Evolutionary conservation across 1,140 invertebrate genomes (phyloP).

Genomic region (Drosophila arizonae): DNA sequence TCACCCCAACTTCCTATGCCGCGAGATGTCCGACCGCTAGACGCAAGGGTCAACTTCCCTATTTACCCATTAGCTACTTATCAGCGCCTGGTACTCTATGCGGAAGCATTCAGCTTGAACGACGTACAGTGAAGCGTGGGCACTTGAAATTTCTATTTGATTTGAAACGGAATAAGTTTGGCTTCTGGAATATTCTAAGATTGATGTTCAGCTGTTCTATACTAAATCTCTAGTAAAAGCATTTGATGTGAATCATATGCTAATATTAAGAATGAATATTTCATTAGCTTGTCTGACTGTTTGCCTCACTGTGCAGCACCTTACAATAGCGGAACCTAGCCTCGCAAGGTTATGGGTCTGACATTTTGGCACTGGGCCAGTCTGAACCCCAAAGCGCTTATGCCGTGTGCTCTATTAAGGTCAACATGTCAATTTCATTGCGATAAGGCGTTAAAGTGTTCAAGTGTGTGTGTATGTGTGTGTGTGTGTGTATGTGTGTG

Average conservation of each 20-base stretch:
- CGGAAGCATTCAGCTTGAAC: slow-evolving; percentile 31
- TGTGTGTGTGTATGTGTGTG: background rate
- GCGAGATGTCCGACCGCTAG: slow-evolving; percentile 23
- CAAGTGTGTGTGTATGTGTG: background rate
- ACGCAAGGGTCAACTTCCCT: slow-evolving; percentile 53
- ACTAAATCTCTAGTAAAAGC: too few species aligned
- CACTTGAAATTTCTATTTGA: too few species aligned
- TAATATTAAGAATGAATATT: background rate
- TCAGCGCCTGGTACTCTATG: slow-evolving; percentile 23
- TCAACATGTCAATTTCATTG: slow-evolving; percentile 59
- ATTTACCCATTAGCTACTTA: slow-evolving; percentile 33
- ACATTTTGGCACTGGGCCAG: slow-evolving; percentile 48
- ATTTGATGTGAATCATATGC: too few species aligned
- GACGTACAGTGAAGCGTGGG: slow-evolving; percentile 6
- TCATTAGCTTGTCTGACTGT: background rate
- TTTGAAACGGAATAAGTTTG: too few species aligned
- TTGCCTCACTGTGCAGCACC: slow-evolving; percentile 27
- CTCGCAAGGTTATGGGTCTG: slow-evolving; percentile 36
- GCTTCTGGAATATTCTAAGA: too few species aligned
- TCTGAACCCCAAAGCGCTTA: slow-evolving; percentile 14
- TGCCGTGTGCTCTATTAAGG: slow-evolving; percentile 48
- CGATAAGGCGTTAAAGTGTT: slow-evolving; percentile 47
- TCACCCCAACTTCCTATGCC: slow-evolving; percentile 56
- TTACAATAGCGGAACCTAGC: slow-evolving; percentile 29
- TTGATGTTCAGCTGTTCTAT: too few species aligned